Conservation (phyloP, 2,888 invertebrate genomes). For the Perdita meconis region DNA sequence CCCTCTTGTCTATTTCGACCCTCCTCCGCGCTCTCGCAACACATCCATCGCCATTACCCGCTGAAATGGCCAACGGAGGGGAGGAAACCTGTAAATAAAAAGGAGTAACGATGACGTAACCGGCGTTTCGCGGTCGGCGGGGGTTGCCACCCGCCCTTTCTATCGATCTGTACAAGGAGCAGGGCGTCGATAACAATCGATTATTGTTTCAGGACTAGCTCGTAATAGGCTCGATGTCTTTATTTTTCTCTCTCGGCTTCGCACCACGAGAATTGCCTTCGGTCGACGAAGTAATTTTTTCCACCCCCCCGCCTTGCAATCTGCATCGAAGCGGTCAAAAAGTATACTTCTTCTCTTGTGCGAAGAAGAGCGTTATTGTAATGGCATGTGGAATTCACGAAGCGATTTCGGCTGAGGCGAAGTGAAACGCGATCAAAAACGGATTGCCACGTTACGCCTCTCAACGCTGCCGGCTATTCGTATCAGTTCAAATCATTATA, state of each 20-base stretch:
- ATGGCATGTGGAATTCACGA: too few species aligned
- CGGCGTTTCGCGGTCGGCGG: slow-evolving; percentile 64
- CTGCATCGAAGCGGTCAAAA: too few species aligned
- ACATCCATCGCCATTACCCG: slow-evolving; percentile 75
- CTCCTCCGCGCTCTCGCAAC: slow-evolving; percentile 65
- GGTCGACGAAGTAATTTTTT: not conserved
- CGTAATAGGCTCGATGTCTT: slow-evolving; percentile 50
- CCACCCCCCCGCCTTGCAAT: not conserved
- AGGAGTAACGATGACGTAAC: slow-evolving; percentile 72
- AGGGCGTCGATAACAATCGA: slow-evolving; percentile 74
- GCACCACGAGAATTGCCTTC: not conserved
- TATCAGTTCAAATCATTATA: slow-evolving; percentile 59
- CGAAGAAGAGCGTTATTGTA: too few species aligned
- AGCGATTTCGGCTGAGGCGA: too few species aligned
- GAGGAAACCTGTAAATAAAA: slow-evolving; percentile 79
- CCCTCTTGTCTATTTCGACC: slow-evolving; percentile 67
- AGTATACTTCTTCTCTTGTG: not conserved
- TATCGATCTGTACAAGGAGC: slow-evolving; percentile 42
- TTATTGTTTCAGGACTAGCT: slow-evolving; percentile 59
- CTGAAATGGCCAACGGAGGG: slow-evolving; percentile 45
- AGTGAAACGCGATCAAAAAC: not conserved
- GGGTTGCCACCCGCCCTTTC: slow-evolving; percentile 48
- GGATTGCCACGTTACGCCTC: slow-evolving; percentile 54
- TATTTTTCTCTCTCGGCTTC: slow-evolving; percentile 36
- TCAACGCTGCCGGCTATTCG: slow-evolving; percentile 46